Base-by-base conservation (phyloP, 2,113 vertebrate genomes). In the Epinephelus moara region DNA sequence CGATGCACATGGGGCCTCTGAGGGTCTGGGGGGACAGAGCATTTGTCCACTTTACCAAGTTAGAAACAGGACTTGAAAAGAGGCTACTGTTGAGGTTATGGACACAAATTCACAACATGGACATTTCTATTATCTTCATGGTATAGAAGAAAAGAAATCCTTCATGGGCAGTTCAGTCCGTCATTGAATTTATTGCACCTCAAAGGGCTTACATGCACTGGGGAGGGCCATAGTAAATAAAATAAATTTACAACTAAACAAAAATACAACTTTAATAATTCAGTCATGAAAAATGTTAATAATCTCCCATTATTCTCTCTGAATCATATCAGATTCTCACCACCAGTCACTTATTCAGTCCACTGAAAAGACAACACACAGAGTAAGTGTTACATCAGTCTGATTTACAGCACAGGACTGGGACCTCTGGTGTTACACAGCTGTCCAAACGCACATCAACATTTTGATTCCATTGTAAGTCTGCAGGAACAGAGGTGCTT, bases 141-240 rank as follows among this genome's bases (percentile, higher is more conserved):
- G 61, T 27, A 37, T 1, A 7, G 2, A 74, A 74, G 14, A 72
- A 81, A 81, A 62, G 6, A 18, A 71, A 60, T 33, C 21, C 37
- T 68, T 75, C 88, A 90, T 21, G 37, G 52, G 74, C 45, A 89
- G 92, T 96, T 97, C 94, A 94, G 95, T 97, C 96, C 94, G 93
- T 98, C 95, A 96, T 97, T 96, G 96, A 96, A 86, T 99, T 99
- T 99, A 99, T 99, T 99, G 98, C 98, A 98, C 98, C 96, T 98
- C 96, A 97, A 95, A 97, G 96, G 97, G 96, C 96, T 91, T 96
- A 98, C 98, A 99, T 99, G 98, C 98, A 99, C 95, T 96, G 96
- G 96, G 95, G 81, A 88, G 93, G 96, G 96, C 94, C 93, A 86
- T 89, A 86, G 94, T 95, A 87, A 97, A 96, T 94, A 93, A 96